Base-by-base conservation (phyloP, 2,888 invertebrate genomes). In the Sialis fuliginosa region DNA sequence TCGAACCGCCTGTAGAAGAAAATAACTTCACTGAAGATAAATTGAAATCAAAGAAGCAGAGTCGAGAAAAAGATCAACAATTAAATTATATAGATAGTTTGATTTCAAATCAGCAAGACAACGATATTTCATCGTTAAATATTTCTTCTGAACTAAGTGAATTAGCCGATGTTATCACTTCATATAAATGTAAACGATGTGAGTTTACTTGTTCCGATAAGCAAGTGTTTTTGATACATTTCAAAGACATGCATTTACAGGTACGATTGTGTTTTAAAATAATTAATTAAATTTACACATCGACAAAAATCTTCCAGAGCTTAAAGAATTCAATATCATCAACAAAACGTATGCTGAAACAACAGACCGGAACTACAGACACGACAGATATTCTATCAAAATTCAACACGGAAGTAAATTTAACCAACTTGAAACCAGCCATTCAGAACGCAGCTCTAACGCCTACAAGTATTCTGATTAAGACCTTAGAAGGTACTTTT, bases 131-230 rank as follows among this genome's bases (percentile, higher is more conserved):
- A 22, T 22, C 22, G 4, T 22, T 22, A 4, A 22, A 22, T 22
- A 31, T 10, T 32, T 45, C 39, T 12, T 13, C 30, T 5, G 45
- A 45, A 45, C 22, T 45, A 12, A 39, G 39, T 45, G 57, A 61
- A 45, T 52, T 57, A 44, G 58, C 57, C 49, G 57, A 58, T 32
- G 53, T 55, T 44, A 54, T 64, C 32, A 55, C 56, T 22, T 62
- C 62, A 4, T 54, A 58, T 42, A 62, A 63, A 52, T 65, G 65
- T 53, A 64, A 60, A 52, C 51, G 58, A 37, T 65, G 65, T 50
- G 52, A 52, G 5, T 59, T 55, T 54, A 51, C 63, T 12, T 61
- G 58, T 53, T 62, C 63, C 52, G 54, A 55, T 40, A 51, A 54
- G 45, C 54, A 56, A 5, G 56, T 58, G 35, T 62, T 65, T 44